phyloP scores from a whole-genome alignment of 2,888 invertebrate species.

The Hydrotaea diabolus region DNA sequence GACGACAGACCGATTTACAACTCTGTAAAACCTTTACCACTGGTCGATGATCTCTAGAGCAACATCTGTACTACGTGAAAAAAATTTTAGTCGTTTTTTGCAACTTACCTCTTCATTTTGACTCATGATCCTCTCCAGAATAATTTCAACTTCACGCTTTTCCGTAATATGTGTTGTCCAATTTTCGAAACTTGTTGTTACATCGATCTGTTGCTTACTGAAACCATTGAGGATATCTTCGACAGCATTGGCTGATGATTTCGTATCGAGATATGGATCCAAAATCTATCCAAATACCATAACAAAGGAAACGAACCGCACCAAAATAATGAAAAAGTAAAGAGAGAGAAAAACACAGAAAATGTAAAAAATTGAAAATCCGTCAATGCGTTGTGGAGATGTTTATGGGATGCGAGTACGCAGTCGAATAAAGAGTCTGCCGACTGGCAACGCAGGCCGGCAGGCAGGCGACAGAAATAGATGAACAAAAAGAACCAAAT shows the following conservation, averaged over 20 bases:
- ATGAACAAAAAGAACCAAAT: conserved; percentile 47
- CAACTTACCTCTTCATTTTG: conserved; percentile 85
- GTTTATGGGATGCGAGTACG: conserved; percentile 65
- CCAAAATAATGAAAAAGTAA: conserved; percentile 70
- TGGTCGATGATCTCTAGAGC: too few relatives aligned
- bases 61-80: too few relatives aligned
- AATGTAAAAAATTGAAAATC: conserved; percentile 63
- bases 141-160: conserved; percentile 82
- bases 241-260: conserved; percentile 85
- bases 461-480: conserved; percentile 67
- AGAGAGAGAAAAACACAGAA: conserved; percentile 54
- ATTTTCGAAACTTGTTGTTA: conserved; percentile 87
- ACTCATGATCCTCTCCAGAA: conserved; percentile 83
- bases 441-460: background rate
- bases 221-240: conserved; percentile 86
- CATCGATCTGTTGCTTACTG: conserved; percentile 84
- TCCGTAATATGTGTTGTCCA: conserved; percentile 86
- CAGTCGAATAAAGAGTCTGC: conserved; percentile 59
- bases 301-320: conserved; percentile 64
- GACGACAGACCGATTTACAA: too few relatives aligned
- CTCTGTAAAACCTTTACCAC: too few relatives aligned
- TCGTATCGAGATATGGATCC: conserved; percentile 86
- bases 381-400: conserved; percentile 54
- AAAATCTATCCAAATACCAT: conserved; percentile 81
- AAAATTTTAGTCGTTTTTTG: background rate